These are phyloP conservation scores for Tachypleus tridentatus DNA, from an alignment of 1,140 invertebrate species.

Conservation along the genomic window DNA sequence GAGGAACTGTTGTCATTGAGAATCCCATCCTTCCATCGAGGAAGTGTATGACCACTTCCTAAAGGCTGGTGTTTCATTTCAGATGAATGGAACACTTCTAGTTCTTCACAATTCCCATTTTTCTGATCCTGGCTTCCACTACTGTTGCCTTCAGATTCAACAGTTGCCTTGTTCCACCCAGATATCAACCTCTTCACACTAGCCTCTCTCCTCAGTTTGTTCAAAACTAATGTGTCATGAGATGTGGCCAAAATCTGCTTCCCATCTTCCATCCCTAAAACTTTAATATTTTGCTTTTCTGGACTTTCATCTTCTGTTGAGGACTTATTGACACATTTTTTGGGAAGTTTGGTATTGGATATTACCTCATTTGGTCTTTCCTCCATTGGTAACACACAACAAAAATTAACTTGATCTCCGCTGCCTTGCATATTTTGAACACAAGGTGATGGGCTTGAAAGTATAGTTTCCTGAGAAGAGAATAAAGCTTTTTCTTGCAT, in stretches of 20 bases:
- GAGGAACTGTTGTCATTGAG: neutral
- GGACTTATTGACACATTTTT: neutral
- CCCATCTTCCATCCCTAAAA: neutral
- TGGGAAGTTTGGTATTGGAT: no score
- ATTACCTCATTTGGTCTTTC: no score
- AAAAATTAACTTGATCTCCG: no score
- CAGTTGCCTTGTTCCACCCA: constrained; percentile 19
- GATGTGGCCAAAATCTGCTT: neutral
- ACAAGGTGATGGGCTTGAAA: no score
- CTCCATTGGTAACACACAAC: no score
- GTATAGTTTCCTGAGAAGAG: no score
- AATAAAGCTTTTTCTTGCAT: no score
- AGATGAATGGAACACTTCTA: no score
- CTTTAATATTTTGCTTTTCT: neutral
- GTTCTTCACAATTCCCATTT: neutral
- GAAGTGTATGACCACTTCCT: no score
- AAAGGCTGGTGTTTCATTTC: no score
- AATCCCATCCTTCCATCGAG: neutral
- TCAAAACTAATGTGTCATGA: constrained; percentile 12
- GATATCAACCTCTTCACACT: constrained; percentile 21
- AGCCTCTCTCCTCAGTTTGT: constrained; percentile 18
- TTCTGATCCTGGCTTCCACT: constrained; percentile 4
- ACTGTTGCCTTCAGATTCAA: constrained; percentile 2
- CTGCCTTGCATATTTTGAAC: no score
- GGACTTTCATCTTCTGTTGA: neutral